These are phyloP conservation scores for Pundamilia nyererei DNA, from an alignment of 2,113 vertebrate genomes.

Conservation along the genomic window DNA sequence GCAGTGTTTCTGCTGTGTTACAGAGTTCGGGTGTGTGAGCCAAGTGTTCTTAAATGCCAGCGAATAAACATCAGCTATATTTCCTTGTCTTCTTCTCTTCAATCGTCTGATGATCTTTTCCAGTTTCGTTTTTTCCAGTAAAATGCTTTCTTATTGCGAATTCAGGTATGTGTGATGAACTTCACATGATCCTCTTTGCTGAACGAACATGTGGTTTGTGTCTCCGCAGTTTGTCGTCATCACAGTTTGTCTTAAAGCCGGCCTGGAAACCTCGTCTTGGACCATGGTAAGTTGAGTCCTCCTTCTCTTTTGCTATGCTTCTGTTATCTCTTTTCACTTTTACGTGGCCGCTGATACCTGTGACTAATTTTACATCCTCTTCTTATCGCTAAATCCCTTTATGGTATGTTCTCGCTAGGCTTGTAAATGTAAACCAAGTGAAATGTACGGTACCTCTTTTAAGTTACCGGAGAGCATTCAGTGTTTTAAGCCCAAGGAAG, in stretches of 20 bases:
- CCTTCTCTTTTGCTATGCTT: not conserved
- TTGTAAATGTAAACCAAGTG: conserved; percentile 1
- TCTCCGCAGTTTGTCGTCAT: conserved; percentile 91
- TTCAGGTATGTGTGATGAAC: not conserved
- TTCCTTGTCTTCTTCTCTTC: not conserved
- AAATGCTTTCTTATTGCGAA: not conserved
- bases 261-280: conserved; percentile 95
- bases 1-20: not conserved
- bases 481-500: not conserved
- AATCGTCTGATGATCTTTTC: not conserved
- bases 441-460: not conserved
- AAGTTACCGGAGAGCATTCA: not conserved
- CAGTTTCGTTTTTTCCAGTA: not conserved
- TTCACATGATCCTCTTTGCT: not conserved
- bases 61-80: not conserved
- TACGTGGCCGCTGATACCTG: not conserved
- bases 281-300: conserved; percentile 79
- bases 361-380: conserved; percentile 16
- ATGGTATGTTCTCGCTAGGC: not conserved
- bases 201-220: conserved; percentile 24
- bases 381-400: conserved; percentile 2
- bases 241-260: conserved; percentile 98
- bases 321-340: conserved; percentile 18
- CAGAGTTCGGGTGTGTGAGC: not conserved
- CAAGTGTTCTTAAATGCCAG: not conserved